These are phyloP conservation scores for Staurois parvus DNA, from an alignment of 2,797 vertebrate genomes.

Conservation along the genomic window DNA sequence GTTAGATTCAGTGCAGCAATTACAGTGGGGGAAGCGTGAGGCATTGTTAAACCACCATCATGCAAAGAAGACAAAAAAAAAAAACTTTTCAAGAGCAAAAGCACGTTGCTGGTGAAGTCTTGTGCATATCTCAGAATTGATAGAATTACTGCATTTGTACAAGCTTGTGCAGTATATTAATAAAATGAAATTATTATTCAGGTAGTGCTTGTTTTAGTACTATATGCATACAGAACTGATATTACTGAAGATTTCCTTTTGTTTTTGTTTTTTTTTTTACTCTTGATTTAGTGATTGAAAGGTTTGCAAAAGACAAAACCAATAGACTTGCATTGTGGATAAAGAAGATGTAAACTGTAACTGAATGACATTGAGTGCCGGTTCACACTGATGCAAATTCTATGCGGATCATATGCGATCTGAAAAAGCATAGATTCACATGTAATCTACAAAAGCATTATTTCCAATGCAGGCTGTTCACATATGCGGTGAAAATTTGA, in stretches of 20 bases:
- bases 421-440: too few relatives aligned
- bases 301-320: too few relatives aligned
- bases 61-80: neutral
- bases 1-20: constrained; percentile 50
- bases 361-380: too few relatives aligned
- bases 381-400: too few relatives aligned
- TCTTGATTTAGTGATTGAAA: too few relatives aligned
- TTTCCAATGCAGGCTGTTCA: too few relatives aligned
- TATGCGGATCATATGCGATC: too few relatives aligned
- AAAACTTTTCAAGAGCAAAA: constrained; percentile 20
- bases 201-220: neutral
- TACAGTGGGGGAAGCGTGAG: constrained; percentile 53
- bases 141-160: neutral
- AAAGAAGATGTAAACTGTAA: too few relatives aligned
- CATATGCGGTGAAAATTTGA: too few relatives aligned
- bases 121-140: neutral
- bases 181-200: neutral
- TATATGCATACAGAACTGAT: neutral
- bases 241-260: neutral
- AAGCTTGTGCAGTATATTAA: neutral
- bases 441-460: too few relatives aligned
- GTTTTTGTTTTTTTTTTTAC: neutral
- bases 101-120: neutral
- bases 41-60: constrained; percentile 22
- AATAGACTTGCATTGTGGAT: too few relatives aligned